Evolutionary conservation across 2,888 invertebrate species (phyloP).

Genomic region (Patella ulyssiponensis): DNA sequence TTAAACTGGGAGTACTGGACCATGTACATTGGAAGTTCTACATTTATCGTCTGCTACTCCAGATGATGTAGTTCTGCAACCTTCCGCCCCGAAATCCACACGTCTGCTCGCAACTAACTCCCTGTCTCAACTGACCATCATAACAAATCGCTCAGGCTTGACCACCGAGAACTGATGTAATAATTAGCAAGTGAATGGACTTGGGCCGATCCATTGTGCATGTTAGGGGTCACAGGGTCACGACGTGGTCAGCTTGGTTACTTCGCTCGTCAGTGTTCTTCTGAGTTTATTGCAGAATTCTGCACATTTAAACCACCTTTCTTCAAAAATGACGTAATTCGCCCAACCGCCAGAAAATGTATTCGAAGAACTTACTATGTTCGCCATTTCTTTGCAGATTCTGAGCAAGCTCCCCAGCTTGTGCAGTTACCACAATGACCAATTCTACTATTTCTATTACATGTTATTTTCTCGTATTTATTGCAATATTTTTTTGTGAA

Average conservation of each 20-base stretch:
- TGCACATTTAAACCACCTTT: no score
- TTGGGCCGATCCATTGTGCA: background rate
- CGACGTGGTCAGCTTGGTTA: no score
- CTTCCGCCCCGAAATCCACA: background rate
- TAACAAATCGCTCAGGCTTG: background rate
- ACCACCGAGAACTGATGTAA: background rate
- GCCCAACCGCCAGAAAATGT: no score
- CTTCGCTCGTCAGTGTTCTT: no score
- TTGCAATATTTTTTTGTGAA: no score
- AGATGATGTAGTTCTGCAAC: conserved; percentile 2
- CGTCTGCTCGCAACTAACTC: background rate
- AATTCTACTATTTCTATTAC: no score
- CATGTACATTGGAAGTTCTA: background rate
- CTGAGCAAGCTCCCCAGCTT: no score
- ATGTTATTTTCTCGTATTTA: no score
- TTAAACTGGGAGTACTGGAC: background rate
- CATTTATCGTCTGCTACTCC: conserved; percentile 6
- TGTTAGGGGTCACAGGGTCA: background rate
- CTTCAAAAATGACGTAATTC: no score
- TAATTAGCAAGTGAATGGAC: conserved; percentile 7
- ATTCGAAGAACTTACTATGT: no score
- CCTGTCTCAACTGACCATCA: background rate
- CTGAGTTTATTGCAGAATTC: no score
- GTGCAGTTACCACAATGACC: no score
- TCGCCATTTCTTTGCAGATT: background rate